Base-by-base conservation (phyloP, 2,888 invertebrate genomes). In the Clostera curtula region DNA sequence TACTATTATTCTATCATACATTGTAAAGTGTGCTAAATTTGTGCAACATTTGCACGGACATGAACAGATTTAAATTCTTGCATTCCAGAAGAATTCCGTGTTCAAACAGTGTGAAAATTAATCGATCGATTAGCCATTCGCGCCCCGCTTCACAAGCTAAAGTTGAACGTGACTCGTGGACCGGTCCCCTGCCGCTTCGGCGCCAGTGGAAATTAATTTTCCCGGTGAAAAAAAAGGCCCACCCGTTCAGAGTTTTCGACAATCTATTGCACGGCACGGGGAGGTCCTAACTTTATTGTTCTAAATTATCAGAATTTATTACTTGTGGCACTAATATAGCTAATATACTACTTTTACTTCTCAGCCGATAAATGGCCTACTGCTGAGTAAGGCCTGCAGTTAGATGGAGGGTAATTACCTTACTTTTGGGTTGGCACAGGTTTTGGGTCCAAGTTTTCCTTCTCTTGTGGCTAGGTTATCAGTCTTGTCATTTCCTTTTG, bases 101-200 rank as follows among this genome's bases (percentile, higher is more conserved):
- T 62, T 66, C 69, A 73, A 73, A 66, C 62, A 54, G 68, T 59
- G 72, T 74, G 71, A 74, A 75, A 79, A 80, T 73, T 76, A 77
- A 75, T 77, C 75, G 68, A 71, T 76, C 74, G 76, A 79, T 79
- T 75, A 77, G 64, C 76, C 63, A 72, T 74, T 79, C 64, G 61
- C 58, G 60, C 60, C 67, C 54, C 56, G 59, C 52, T 65, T 64
- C 56, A 63, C 66, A 65, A 71, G 69, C 71, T 71, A 64, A 71
- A 72, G 64, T 70, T 65, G 69, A 64, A 75, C 72, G 75, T 72
- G 74, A 70, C 63, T 69, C 59, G 64, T 61, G 63, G 61, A 65
- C 63, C 62, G 40, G 68, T 67, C 63, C 60, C 59, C 56, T 49
- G 63, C 58, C 60, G 54, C 56, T 56, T 46, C 32, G 43, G 54